Conservation (phyloP, 1,140 invertebrate genomes). For the Glomeris maerens region DNA sequence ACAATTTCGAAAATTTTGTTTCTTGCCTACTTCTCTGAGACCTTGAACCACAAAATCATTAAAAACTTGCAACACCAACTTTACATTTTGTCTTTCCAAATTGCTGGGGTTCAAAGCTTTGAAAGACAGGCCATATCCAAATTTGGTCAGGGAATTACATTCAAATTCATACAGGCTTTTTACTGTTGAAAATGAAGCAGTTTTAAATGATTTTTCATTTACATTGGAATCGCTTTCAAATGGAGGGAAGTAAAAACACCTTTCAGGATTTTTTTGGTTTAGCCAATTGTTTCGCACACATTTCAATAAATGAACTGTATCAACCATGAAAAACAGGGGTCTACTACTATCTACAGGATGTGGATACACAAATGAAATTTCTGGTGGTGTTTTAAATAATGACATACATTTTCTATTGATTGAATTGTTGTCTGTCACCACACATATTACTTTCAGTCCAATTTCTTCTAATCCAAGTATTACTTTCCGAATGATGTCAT, state of each 20-base stretch:
- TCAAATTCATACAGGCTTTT: slow-evolving; percentile 6
- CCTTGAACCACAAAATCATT: slow-evolving; percentile 11
- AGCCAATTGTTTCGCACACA: slow-evolving; percentile 7
- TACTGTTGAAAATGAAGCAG: slow-evolving; percentile 4
- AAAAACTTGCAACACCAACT: slow-evolving; percentile 15
- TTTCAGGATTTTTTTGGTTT: slow-evolving; percentile 4
- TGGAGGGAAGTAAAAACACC: background rate
- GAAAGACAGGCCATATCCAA: slow-evolving; percentile 5
- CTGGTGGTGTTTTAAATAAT: slow-evolving; percentile 9
- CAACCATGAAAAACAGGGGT: slow-evolving; percentile 12
- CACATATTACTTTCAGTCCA: slow-evolving; percentile 11
- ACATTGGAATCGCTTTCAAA: slow-evolving; percentile 2
- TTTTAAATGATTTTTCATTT: background rate
- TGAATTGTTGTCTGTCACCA: slow-evolving; percentile 15
- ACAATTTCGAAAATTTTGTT: slow-evolving; percentile 4
- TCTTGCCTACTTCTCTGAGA: slow-evolving; percentile 3
- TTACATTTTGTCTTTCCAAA: slow-evolving; percentile 18
- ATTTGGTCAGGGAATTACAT: slow-evolving; percentile 8
- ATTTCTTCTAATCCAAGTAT: slow-evolving; percentile 13
- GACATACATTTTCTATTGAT: slow-evolving; percentile 17
- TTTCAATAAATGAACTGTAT: slow-evolving; percentile 10
- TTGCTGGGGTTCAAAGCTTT: slow-evolving; percentile 11
- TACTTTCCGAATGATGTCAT: slow-evolving; percentile 8
- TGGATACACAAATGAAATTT: slow-evolving; percentile 4
- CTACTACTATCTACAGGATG: background rate